phyloP scores from a whole-genome alignment of 2,888 invertebrate species.

The Drosophila barbarae region DNA sequence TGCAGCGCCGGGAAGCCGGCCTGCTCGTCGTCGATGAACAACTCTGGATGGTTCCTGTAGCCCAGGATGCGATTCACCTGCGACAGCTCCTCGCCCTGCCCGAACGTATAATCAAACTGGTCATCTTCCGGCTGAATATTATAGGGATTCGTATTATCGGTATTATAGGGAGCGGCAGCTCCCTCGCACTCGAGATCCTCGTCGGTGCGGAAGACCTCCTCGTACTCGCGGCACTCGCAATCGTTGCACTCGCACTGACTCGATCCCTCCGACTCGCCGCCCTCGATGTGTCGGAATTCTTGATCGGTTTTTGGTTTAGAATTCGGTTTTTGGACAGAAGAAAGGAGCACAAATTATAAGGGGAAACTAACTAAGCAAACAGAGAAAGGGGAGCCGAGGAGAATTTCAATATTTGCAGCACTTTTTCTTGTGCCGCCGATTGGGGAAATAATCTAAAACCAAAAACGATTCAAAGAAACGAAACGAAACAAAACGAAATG shows the following conservation, averaged over 20 bases:
- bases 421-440: constrained; percentile 75
- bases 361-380: constrained; percentile 43
- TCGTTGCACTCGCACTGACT: constrained; percentile 48
- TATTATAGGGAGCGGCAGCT: constrained; percentile 26
- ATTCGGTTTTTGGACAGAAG: constrained; percentile 30
- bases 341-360: constrained; percentile 55
- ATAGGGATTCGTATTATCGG: constrained; percentile 7
- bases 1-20: constrained; percentile 77
- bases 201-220: constrained; percentile 61
- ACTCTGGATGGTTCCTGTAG: constrained; percentile 72
- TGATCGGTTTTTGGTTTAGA: constrained; percentile 18
- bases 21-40: constrained; percentile 73
- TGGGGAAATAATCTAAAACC: constrained; percentile 77
- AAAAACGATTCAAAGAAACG: constrained; percentile 17
- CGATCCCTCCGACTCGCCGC: constrained; percentile 60
- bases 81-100: constrained; percentile 62
- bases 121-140: constrained; percentile 7
- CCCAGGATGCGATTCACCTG: constrained; percentile 73
- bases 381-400: constrained; percentile 7
- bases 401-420: constrained; percentile 73
- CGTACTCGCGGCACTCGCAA: constrained; percentile 58
- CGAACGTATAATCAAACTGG: constrained; percentile 53
- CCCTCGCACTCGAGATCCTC: constrained; percentile 66
- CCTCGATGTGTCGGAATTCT: constrained; percentile 75
- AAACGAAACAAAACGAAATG: constrained; percentile 24